Evolutionary conservation across 1,140 invertebrate genomes (phyloP).

Genomic region (Heliconius melpomene): DNA sequence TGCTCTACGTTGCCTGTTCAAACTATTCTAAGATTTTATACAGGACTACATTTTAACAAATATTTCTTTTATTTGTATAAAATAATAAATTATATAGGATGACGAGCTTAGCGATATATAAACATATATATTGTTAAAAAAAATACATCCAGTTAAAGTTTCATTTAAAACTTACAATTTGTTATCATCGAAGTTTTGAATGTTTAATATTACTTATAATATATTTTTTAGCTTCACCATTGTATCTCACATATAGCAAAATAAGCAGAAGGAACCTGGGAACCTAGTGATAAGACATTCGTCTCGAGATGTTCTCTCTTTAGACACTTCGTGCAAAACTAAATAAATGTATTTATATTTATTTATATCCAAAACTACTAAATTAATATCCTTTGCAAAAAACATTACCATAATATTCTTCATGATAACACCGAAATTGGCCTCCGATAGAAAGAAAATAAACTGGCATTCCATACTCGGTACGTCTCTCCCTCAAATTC

Average conservation of each 20-base stretch:
- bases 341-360: no score
- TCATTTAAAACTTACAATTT: neutral
- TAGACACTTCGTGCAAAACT: no score
- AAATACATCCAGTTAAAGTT: neutral
- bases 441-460: slow-evolving; percentile 21
- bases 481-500: slow-evolving; percentile 40
- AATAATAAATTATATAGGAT: no score
- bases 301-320: no score
- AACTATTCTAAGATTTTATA: neutral
- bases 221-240: no score
- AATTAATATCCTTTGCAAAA: neutral
- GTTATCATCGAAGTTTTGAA: neutral
- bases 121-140: no score
- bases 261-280: no score
- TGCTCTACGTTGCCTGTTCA: neutral
- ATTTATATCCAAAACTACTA: no score
- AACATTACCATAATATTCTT: slow-evolving; percentile 1
- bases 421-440: neutral
- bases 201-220: neutral
- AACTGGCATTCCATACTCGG: slow-evolving; percentile 32
- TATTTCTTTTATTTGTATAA: neutral
- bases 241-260: no score
- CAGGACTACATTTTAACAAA: neutral
- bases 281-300: no score
- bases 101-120: no score